Conservation (phyloP, 2,797 vertebrate genomes). For the Chaunax sp. region DNA sequence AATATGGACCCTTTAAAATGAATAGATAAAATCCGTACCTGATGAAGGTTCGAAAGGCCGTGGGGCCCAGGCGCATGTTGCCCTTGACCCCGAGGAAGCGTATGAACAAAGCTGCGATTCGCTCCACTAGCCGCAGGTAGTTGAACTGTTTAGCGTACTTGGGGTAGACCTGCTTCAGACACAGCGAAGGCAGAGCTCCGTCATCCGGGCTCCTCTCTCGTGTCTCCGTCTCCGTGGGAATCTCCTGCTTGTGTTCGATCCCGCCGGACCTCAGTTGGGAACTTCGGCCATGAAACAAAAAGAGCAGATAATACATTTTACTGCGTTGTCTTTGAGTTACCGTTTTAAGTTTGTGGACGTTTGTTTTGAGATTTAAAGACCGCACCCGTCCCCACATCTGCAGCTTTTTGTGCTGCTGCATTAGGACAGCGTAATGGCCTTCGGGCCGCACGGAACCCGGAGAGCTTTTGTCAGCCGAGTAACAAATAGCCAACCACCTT, state of each 20-base stretch:
- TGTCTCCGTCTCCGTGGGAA: slow-evolving; percentile 39
- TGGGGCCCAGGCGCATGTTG: slow-evolving; percentile 92
- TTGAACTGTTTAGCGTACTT: slow-evolving; percentile 94
- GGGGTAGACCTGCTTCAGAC: slow-evolving; percentile 96
- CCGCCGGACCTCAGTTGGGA: slow-evolving; percentile 48
- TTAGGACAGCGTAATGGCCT: slow-evolving; percentile 16
- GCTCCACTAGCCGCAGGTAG: slow-evolving; percentile 91
- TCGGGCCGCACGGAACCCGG: slow-evolving; percentile 9
- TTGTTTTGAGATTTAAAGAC: not conserved
- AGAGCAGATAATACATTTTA: not conserved
- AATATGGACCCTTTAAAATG: not conserved
- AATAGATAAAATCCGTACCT: slow-evolving; percentile 78
- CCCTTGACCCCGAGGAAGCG: slow-evolving; percentile 96
- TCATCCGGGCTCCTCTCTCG: slow-evolving; percentile 47
- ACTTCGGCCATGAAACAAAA: slow-evolving; percentile 54
- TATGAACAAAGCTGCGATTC: slow-evolving; percentile 90
- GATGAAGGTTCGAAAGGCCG: slow-evolving; percentile 94
- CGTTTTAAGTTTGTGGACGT: too few species aligned
- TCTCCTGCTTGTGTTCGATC: slow-evolving; percentile 65
- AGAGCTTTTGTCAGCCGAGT: slow-evolving; percentile 42
- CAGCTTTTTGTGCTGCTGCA: slow-evolving; percentile 12
- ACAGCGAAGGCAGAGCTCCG: slow-evolving; percentile 83
- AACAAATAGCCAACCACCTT: slow-evolving; percentile 21
- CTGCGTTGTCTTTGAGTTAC: not conserved
- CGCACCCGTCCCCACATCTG: not conserved